These are phyloP conservation scores for Synanthedon tipuliformis DNA, from an alignment of 2,888 invertebrate species.

Conservation along the genomic window DNA sequence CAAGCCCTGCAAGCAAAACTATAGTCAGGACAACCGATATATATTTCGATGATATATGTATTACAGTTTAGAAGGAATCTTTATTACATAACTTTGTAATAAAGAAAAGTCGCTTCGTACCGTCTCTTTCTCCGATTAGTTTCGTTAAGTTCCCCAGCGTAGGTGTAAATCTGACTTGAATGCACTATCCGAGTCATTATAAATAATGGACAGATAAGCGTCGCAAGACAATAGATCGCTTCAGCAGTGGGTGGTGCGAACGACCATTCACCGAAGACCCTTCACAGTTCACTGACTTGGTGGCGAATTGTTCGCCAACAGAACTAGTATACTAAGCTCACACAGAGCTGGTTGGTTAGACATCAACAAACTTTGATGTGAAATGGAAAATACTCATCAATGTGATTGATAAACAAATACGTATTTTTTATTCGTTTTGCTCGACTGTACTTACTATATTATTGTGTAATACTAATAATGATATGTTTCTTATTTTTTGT, in stretches of 20 bases:
- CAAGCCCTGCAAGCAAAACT: too few relatives aligned
- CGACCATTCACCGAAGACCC: conserved; percentile 19
- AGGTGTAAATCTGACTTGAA: conserved; percentile 41
- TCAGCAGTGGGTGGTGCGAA: conserved; percentile 32
- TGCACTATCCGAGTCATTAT: conserved; percentile 50
- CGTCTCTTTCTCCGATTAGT: too few relatives aligned
- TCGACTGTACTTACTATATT: background rate
- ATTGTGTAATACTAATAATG: background rate
- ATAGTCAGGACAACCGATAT: too few relatives aligned
- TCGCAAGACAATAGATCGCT: conserved; percentile 49
- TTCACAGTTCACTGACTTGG: conserved; percentile 1
- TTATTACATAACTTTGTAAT: too few relatives aligned
- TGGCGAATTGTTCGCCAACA: too few relatives aligned
- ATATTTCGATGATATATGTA: too few relatives aligned
- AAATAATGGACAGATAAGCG: conserved; percentile 58
- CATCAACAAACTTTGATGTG: conserved; percentile 25
- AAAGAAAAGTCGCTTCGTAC: too few relatives aligned
- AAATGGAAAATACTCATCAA: conserved; percentile 18
- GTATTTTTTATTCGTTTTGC: conserved; percentile 10
- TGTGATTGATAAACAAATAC: conserved; percentile 31
- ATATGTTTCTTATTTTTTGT: too few relatives aligned
- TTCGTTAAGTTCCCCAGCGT: conserved; percentile 17
- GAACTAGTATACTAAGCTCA: background rate
- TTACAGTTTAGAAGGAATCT: too few relatives aligned
- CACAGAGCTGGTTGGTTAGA: conserved; percentile 24